A percentile compares a stretch with the other conserved stretches of the same genome.
These are phyloP conservation scores for Cheirogaleus medius DNA, from an alignment of 2,113 vertebrate species.

Conservation along the genomic window DNA sequence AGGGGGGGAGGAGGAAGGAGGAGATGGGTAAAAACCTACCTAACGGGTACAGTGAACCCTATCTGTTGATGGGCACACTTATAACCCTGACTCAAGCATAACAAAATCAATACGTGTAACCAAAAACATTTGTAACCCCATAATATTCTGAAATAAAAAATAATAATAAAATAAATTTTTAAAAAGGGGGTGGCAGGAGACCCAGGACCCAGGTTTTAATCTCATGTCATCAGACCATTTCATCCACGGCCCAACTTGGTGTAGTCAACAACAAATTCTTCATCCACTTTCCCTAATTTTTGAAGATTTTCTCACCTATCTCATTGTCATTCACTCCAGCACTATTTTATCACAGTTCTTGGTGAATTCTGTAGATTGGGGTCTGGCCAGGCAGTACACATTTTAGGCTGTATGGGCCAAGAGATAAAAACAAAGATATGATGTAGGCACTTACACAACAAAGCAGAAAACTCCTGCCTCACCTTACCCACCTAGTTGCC, in stretches of 20 bases:
- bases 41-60: too few relatives aligned
- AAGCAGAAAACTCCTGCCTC: not conserved
- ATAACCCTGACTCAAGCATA: too few relatives aligned
- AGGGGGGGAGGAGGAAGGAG: too few relatives aligned
- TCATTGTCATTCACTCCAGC: not conserved
- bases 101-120: too few relatives aligned
- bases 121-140: too few relatives aligned
- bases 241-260: not conserved
- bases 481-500: not conserved
- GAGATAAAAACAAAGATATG: not conserved
- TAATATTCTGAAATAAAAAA: too few relatives aligned
- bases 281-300: not conserved
- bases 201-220: not conserved
- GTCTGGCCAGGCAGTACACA: not conserved
- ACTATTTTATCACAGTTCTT: not conserved
- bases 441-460: not conserved
- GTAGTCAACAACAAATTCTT: not conserved
- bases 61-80: too few relatives aligned
- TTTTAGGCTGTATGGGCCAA: not conserved
- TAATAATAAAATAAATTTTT: too few relatives aligned
- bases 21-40: too few relatives aligned
- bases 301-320: not conserved
- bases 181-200: not conserved
- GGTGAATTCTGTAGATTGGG: not conserved
- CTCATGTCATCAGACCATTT: not conserved